A percentile compares a stretch with the other conserved stretches of the same genome.
Conservation (phyloP, 2,113 vertebrate species). For the Dasyornis broadbenti region DNA sequence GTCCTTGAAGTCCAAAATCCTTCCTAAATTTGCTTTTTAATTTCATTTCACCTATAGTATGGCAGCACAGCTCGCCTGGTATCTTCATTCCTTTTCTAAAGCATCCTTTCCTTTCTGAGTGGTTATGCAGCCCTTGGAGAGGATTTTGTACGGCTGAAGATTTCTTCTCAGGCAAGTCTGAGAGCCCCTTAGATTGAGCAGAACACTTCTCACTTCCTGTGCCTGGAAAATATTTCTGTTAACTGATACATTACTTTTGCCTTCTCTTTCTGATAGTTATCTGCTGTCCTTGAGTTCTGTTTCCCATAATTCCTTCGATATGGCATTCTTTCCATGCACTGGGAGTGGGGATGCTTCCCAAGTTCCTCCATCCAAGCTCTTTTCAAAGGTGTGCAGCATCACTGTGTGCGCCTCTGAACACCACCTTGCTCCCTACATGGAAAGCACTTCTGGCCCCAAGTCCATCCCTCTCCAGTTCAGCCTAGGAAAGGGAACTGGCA, state of each 20-base stretch:
- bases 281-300: neutral
- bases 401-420: neutral
- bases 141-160: neutral
- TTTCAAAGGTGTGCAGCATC: neutral
- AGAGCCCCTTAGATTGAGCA: neutral
- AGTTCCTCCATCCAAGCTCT: neutral
- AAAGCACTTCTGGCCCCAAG: neutral
- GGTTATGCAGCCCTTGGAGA: neutral
- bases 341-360: neutral
- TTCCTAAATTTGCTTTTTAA: neutral
- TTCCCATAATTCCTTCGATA: neutral
- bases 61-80: neutral
- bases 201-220: neutral
- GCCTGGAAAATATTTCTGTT: neutral
- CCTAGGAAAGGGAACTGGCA: neutral
- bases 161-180: neutral
- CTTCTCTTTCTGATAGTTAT: neutral
- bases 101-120: neutral
- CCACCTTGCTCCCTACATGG: rapidly evolving
- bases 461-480: neutral
- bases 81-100: neutral
- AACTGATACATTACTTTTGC: neutral
- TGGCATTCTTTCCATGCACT: neutral
- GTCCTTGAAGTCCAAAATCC: neutral
- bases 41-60: neutral